Base-by-base conservation (phyloP, 2,113 vertebrate species). In the Toxostoma redivivum region DNA sequence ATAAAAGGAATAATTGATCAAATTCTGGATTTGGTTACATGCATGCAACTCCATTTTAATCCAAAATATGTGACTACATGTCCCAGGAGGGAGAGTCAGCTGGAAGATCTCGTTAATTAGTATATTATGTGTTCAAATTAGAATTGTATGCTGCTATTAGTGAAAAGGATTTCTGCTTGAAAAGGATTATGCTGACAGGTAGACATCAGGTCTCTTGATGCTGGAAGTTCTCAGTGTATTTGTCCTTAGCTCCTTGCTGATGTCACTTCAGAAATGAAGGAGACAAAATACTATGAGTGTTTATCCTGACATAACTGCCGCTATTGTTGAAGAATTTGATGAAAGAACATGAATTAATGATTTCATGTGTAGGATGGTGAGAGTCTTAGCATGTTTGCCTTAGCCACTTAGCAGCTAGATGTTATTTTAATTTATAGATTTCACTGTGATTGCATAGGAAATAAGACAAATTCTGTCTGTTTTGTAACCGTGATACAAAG, bases 41-140 rank as follows among this genome's bases (percentile, higher is more conserved):
- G 40, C 18, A 20, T 80, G 40, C 70, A 86, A 73, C 53, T 89
- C 71, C 65, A 69, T 14, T 93, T 71, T 92, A 71, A 76, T 94
- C 84, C 88, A 81, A 93, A 96, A 92, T 93, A 81, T 79, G 91
- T 88, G 86, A 67, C 81, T 86, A 69, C 11, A 4, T 61, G 44
- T 96, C 96, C 93, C 95, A 25, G 45, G 67, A 74, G 95, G 62
- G 79, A 92, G 69, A 30, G 69, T 95, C 97, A 96, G 95, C 90
- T 97, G 95, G 91, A 97, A 88, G 42, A 91, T 62, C 57, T 60
- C 0, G 0, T 76, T 95, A 96, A 97, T 96, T 95, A 84, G 91
- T 76, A 72, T 67, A 92, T 91, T 92, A 86, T 88, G 58, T 82
- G 66, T 74, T 91, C 65, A 95, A 79, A 92, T 81, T 64, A 89